Percentiles rank a stretch among this genome's conserved stretches.
These are phyloP conservation scores for Holcopasites calliopsidis DNA, from an alignment of 1,140 invertebrate species.

Conservation along the genomic window DNA sequence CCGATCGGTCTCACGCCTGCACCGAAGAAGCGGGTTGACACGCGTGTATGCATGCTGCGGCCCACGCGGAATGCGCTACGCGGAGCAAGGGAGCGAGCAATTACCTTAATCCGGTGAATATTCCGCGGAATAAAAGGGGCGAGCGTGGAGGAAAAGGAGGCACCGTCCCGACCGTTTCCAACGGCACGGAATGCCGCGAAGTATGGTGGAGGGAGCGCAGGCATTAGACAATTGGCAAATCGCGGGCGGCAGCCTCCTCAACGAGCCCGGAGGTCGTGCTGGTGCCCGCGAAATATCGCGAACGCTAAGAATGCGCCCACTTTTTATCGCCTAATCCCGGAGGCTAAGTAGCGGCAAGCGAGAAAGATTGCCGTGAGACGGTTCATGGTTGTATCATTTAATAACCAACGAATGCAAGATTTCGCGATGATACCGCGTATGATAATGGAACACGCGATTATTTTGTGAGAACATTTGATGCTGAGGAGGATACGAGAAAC, in stretches of 20 bases:
- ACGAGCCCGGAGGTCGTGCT: conserved; percentile 52
- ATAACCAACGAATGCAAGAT: no score
- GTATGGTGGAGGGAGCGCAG: not conserved
- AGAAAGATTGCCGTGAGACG: conserved; percentile 18
- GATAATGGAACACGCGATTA: no score
- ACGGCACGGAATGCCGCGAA: conserved; percentile 25
- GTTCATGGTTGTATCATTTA: no score
- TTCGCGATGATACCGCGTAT: no score
- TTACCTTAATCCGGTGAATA: conserved; percentile 79
- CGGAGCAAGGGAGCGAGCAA: conserved; percentile 66
- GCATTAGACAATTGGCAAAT: conserved; percentile 58
- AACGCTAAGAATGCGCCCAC: conserved; percentile 59
- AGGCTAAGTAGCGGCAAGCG: conserved; percentile 2
- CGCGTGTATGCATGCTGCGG: conserved; percentile 53
- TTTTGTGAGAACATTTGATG: no score
- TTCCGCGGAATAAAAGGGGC: conserved; percentile 72
- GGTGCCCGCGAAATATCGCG: conserved; percentile 57
- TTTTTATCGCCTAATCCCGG: conserved; percentile 49
- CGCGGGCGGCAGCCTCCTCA: conserved; percentile 41
- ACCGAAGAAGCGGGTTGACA: conserved; percentile 42
- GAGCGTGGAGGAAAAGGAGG: conserved; percentile 31
- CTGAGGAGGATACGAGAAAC: no score
- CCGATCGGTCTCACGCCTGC: conserved; percentile 68
- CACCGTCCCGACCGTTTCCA: not conserved
- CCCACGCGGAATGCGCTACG: conserved; percentile 42